Conservation (phyloP, 2,113 vertebrate genomes). For the Callaeas wilsoni region DNA sequence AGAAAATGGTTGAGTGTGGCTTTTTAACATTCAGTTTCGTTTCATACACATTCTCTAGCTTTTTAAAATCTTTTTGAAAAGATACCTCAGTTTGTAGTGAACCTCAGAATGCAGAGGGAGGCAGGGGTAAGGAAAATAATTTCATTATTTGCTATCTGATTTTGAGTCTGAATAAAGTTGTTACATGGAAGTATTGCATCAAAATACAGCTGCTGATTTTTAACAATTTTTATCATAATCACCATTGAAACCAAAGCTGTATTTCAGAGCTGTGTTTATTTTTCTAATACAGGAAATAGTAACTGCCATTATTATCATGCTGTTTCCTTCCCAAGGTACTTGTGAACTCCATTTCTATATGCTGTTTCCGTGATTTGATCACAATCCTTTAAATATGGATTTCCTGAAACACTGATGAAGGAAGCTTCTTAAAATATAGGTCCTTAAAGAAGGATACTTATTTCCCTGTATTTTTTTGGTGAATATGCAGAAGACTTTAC, state of each 20-base stretch:
- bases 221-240: constrained; percentile 20
- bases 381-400: constrained; percentile 7
- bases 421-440: neutral
- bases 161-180: neutral
- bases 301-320: constrained; percentile 55
- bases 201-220: constrained; percentile 13
- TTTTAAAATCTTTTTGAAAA: neutral
- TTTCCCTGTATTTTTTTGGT: neutral
- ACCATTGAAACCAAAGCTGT: constrained; percentile 4
- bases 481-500: neutral
- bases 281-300: constrained; percentile 67
- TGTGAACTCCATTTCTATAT: constrained; percentile 23
- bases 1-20: neutral
- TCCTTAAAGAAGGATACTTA: neutral
- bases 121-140: neutral
- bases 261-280: constrained; percentile 48
- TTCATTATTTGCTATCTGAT: neutral
- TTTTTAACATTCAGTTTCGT: neutral
- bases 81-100: neutral
- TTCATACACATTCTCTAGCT: neutral
- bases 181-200: neutral
- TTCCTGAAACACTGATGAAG: constrained; percentile 58
- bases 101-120: neutral
- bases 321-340: constrained; percentile 60
- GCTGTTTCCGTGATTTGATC: constrained; percentile 24